Base-by-base conservation (phyloP, 2,113 vertebrate species). In the Daphoenositta chrysoptera region DNA sequence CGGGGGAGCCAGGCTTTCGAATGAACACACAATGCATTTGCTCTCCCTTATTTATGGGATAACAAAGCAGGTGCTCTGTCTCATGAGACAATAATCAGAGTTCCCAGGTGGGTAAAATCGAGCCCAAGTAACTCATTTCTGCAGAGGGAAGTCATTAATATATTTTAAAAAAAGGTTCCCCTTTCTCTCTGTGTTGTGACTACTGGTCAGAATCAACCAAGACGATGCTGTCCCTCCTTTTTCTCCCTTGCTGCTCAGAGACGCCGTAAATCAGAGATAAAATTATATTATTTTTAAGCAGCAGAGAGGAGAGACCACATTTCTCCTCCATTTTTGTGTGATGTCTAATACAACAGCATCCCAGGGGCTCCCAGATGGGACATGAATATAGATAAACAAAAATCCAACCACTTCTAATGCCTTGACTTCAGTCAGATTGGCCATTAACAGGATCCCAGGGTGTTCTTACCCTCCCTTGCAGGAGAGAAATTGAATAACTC, bases 1-100 rank as follows among this genome's bases (percentile, higher is more conserved):
- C 11, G 3, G 76, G 83, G 71, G 21, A 89, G 64, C 86, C 39
- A 2, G 11, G 63, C 63, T 83, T 45, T 57, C 66, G 35, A 69
- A 80, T 9, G 63, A 37, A 44, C 61, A 76, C 50, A 35, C 66
- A 2, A 19, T 3, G 35, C 39, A 2, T 71, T 93, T 71, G 17
- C 78, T 69, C 57, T 51, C 9, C 4, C n/a, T 66, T 54, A 75
- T 78, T 83, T 90, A 71, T 53, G 83, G 54, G 60, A 71, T 83
- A 94, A 83, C 50, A 87, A 83, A 77, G 14, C 76, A 90, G 86
- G 89, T 90, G 89, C 64, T 96, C 83, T 83, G 47, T 40, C 75
- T 83, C 79, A 57, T 9, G 56, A 97, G 45, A 80, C 50, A 68
- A 76, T 48, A 47, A 83, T 90, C 66, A 54, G 84, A 53, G 61